These are phyloP conservation scores for Heterodera carotae DNA, from an alignment of 1,140 invertebrate species.

Conservation along the genomic window DNA sequence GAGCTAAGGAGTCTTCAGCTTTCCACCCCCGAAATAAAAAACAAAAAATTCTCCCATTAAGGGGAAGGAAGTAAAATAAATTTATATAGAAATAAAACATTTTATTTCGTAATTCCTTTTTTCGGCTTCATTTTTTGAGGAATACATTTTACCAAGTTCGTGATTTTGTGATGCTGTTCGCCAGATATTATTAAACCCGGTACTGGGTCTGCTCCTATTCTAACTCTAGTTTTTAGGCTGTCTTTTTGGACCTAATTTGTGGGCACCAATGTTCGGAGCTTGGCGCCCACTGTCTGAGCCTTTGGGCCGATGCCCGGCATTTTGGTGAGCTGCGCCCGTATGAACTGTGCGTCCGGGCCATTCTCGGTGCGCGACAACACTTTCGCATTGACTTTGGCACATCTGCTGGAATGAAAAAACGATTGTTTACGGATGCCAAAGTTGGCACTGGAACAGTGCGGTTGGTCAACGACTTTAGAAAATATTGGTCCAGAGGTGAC, in stretches of 20 bases:
- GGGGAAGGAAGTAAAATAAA: no score
- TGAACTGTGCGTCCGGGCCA: constrained; percentile 35
- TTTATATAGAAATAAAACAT: no score
- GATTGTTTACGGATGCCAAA: neutral
- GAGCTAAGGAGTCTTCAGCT: no score
- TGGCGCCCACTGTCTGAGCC: constrained; percentile 7
- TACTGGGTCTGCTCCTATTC: neutral
- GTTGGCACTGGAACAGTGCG: constrained; percentile 17
- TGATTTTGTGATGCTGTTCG: no score
- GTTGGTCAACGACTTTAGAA: constrained; percentile 14
- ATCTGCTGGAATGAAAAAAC: neutral
- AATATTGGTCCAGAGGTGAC: constrained; percentile 42
- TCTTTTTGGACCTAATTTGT: constrained; percentile 49
- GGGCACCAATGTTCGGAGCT: constrained; percentile 11
- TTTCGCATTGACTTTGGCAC: constrained; percentile 13
- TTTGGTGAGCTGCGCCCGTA: constrained; percentile 35
- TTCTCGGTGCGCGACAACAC: constrained; percentile 39
- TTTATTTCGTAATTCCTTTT: no score
- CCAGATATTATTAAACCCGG: no score
- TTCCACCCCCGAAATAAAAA: no score
- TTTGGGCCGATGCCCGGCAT: constrained; percentile 39
- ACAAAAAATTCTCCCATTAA: no score
- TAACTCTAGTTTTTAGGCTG: constrained; percentile 35
- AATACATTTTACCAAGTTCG: no score
- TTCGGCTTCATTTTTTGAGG: no score